A percentile compares a stretch with the other conserved stretches of the same genome.
These are phyloP conservation scores for Plagodis pulveraria DNA, from an alignment of 2,888 invertebrate species.

Conservation along the genomic window DNA sequence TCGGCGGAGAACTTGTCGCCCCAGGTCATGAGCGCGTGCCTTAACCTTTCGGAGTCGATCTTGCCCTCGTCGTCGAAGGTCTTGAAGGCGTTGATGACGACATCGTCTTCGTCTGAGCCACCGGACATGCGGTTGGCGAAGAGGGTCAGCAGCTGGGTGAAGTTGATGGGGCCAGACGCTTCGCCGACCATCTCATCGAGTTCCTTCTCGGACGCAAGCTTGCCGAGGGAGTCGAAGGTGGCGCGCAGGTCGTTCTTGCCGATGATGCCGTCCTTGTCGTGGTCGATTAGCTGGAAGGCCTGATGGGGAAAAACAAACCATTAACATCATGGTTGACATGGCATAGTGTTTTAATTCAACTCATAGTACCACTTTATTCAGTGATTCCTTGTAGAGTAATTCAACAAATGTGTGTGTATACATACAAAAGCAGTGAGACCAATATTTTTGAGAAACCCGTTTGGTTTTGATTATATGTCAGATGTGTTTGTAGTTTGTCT, in stretches of 20 bases:
- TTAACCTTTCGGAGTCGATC: conserved; percentile 95
- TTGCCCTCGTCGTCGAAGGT: conserved; percentile 95
- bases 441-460: too few species aligned
- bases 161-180: conserved; percentile 96
- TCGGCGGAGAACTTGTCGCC: conserved; percentile 96
- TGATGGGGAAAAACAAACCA: conserved; percentile 52
- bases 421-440: too few species aligned
- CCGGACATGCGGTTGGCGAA: conserved; percentile 97
- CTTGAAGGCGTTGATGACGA: conserved; percentile 96
- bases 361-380: too few species aligned
- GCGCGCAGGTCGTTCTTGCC: conserved; percentile 95
- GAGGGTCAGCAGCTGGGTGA: conserved; percentile 96
- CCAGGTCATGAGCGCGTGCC: conserved; percentile 96
- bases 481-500: too few species aligned
- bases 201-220: conserved; percentile 95
- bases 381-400: too few species aligned
- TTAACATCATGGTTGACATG: too few species aligned
- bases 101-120: conserved; percentile 96
- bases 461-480: too few species aligned
- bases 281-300: conserved; percentile 98
- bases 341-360: too few species aligned
- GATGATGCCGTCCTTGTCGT: conserved; percentile 96
- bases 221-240: conserved; percentile 96
- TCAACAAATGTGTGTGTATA: too few species aligned
- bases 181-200: conserved; percentile 95